These are phyloP conservation scores for Myrmecobius fasciatus DNA, from an alignment of 2,113 vertebrate species.

Conservation along the genomic window DNA sequence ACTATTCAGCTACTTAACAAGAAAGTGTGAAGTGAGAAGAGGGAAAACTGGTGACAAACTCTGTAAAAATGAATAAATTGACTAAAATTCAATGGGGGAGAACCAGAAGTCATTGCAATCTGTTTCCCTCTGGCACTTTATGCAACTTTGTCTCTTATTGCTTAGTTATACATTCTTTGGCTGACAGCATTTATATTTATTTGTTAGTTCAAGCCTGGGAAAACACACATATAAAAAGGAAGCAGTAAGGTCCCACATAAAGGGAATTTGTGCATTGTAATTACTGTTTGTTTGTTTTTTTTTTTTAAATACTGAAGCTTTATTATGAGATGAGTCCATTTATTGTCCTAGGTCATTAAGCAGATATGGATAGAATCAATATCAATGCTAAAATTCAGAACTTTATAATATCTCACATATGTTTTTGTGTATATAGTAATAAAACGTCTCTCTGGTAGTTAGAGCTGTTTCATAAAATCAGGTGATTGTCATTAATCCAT, in stretches of 20 bases:
- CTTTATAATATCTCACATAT: conserved; percentile 26
- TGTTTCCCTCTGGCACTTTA: not conserved
- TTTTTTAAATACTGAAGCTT: not conserved
- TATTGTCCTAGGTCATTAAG: not conserved
- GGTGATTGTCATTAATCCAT: not conserved
- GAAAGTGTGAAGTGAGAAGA: not conserved
- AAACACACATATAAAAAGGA: not conserved
- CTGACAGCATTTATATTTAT: conserved; percentile 19
- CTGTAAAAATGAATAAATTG: not conserved
- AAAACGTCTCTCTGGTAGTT: conserved; percentile 5
- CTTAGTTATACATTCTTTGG: not conserved
- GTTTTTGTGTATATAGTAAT: not conserved
- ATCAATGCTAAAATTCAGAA: not conserved
- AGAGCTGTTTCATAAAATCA: conserved; percentile 16
- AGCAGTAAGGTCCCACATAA: not conserved
- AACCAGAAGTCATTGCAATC: not conserved
- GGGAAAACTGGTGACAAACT: conserved; percentile 2
- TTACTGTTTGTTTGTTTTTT: not conserved
- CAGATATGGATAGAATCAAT: not conserved
- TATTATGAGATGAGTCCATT: conserved; percentile 14
- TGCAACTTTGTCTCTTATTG: not conserved
- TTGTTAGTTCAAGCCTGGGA: conserved; percentile 31
- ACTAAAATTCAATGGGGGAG: not conserved
- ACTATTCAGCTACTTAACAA: not conserved
- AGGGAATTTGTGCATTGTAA: not conserved